A percentile compares a stretch with the other conserved stretches of the same genome.
Conservation (phyloP, 2,888 invertebrate genomes). For the Acronicta leporina region DNA sequence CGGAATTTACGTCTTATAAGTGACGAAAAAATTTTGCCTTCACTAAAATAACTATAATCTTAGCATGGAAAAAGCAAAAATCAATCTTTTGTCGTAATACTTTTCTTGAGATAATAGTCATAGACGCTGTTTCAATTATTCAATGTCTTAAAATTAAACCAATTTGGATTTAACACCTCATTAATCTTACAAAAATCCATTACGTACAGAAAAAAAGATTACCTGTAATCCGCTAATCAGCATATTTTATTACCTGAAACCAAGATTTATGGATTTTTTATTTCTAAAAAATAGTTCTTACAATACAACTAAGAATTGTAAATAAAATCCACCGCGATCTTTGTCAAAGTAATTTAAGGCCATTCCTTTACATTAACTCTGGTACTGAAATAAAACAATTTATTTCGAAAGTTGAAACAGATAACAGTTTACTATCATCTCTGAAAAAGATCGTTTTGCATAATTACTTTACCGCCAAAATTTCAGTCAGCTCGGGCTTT, state of each 20-base stretch:
- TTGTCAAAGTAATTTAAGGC: slow-evolving; percentile 46
- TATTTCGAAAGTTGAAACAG: slow-evolving; percentile 56
- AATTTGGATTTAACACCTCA: too few relatives aligned
- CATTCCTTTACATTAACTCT: slow-evolving; percentile 35
- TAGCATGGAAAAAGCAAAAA: too few relatives aligned
- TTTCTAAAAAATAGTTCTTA: slow-evolving; percentile 5
- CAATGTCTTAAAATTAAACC: too few relatives aligned
- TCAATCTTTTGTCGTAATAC: too few relatives aligned
- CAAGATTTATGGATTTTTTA: neutral
- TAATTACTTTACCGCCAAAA: slow-evolving; percentile 48
- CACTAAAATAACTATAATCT: too few relatives aligned
- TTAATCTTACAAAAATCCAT: too few relatives aligned
- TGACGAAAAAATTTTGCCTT: too few relatives aligned
- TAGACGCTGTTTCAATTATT: too few relatives aligned
- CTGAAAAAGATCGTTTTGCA: slow-evolving; percentile 50
- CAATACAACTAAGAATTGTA: slow-evolving; percentile 30
- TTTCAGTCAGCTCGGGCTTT: slow-evolving; percentile 23
- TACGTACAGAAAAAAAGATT: too few relatives aligned
- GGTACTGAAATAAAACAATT: slow-evolving; percentile 58
- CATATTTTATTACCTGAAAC: slow-evolving; percentile 1
- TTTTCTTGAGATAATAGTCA: too few relatives aligned
- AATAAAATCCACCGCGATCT: slow-evolving; percentile 43
- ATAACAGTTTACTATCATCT: slow-evolving; percentile 57
- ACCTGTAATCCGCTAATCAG: neutral
- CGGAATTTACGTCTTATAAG: too few relatives aligned